Conservation (phyloP, 2,113 vertebrate species). For the Choloepus hoffmanni region DNA sequence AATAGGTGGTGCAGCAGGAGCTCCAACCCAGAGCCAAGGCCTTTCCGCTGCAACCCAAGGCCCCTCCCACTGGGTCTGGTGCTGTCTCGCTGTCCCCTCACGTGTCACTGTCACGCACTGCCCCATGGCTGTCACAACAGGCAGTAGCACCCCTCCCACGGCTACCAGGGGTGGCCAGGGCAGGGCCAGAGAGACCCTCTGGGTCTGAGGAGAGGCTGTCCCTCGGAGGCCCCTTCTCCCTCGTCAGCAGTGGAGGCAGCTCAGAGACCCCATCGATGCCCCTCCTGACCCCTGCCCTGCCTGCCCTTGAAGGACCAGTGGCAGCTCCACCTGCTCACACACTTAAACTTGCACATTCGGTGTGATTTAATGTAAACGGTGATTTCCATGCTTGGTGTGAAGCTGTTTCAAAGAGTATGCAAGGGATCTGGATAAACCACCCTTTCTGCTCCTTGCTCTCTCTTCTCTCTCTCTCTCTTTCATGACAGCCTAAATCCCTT, state of each 20-base stretch:
- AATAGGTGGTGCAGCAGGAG: background rate
- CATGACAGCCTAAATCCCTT: background rate
- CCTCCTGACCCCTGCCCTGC: background rate
- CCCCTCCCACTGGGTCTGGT: rapidly evolving
- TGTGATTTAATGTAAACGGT: background rate
- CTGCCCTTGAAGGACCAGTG: background rate
- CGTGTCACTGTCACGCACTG: background rate
- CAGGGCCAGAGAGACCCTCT: too few species aligned
- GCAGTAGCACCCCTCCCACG: background rate
- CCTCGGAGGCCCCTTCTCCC: too few species aligned
- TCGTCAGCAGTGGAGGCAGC: rapidly evolving
- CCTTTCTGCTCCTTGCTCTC: background rate
- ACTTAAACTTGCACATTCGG: background rate
- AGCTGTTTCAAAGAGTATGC: background rate
- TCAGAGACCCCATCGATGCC: background rate
- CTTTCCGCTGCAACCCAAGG: background rate
- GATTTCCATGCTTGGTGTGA: background rate
- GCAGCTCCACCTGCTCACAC: background rate
- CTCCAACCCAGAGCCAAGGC: background rate
- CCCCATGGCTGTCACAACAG: rapidly evolving
- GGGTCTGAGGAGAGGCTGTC: rapidly evolving
- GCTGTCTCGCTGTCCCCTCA: background rate
- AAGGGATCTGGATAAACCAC: background rate
- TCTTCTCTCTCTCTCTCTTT: background rate
- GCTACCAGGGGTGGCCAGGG: too few species aligned